Evolutionary conservation across 2,797 vertebrate genomes (phyloP).

Genomic region (Microcaecilia unicolor): DNA sequence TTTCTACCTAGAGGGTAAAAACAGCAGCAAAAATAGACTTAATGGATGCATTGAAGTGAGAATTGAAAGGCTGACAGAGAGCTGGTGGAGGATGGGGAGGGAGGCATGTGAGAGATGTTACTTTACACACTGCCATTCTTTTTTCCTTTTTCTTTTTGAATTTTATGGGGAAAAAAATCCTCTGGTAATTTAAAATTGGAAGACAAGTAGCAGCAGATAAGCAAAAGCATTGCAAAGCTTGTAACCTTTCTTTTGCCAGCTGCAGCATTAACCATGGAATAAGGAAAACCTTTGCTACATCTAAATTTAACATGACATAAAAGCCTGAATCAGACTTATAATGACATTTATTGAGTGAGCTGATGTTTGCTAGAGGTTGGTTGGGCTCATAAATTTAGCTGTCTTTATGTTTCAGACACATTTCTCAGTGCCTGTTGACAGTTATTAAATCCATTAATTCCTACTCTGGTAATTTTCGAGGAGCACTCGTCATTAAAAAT

Average conservation of each 20-base stretch:
- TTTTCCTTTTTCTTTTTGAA: conserved; percentile 11
- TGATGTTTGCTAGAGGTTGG: conserved; percentile 25
- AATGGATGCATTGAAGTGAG: too few species aligned
- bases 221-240: conserved; percentile 13
- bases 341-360: conserved; percentile 37
- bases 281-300: conserved; percentile 23
- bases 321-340: conserved; percentile 22
- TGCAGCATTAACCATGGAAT: conserved; percentile 12
- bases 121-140: background rate
- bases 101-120: too few species aligned
- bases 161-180: background rate
- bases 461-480: conserved; percentile 46
- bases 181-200: conserved; percentile 6
- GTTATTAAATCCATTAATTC: conserved; percentile 41
- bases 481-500: conserved; percentile 38
- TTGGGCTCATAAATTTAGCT: conserved; percentile 36
- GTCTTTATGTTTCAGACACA: conserved; percentile 21
- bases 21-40: too few species aligned
- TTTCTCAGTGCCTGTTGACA: conserved; percentile 28
- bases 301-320: conserved; percentile 31
- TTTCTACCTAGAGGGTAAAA: too few species aligned
- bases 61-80: too few species aligned
- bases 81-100: too few species aligned
- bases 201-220: conserved; percentile 9
- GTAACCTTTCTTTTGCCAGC: conserved; percentile 19